Evolutionary conservation across 2,888 invertebrate species (phyloP).

Genomic region (Vanessa cardui): DNA sequence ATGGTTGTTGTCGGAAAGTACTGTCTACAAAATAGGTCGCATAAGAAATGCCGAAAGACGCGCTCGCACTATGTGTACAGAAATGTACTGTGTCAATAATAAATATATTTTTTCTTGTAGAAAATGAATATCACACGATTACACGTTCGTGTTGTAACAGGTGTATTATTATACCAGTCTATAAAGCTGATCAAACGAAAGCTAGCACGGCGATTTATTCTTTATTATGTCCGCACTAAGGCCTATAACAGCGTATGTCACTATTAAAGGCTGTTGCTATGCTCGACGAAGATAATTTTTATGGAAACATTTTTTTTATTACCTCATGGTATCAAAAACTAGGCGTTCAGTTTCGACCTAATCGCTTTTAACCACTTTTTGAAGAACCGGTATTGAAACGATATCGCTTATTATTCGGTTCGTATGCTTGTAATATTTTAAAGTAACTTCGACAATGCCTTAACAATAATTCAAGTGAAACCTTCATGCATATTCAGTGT

Average conservation of each 20-base stretch:
- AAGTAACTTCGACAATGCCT: conserved; percentile 30
- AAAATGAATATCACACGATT: conserved; percentile 19
- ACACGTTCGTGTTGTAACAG: conserved; percentile 37
- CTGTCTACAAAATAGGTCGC: neutral
- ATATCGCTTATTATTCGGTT: conserved; percentile 8
- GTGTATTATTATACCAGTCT: conserved; percentile 32
- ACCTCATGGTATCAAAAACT: neutral
- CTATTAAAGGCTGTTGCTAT: conserved; percentile 12
- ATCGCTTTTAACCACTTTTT: neutral
- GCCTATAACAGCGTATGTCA: neutral
- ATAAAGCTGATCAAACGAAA: conserved; percentile 45
- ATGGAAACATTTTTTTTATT: neutral
- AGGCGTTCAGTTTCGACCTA: neutral
- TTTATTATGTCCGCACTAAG: neutral
- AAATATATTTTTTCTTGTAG: conserved; percentile 8
- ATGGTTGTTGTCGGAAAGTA: too few relatives aligned
- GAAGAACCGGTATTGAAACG: neutral
- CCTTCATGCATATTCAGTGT: conserved; percentile 40
- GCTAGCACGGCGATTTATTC: neutral
- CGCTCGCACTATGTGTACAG: neutral
- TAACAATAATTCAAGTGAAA: conserved; percentile 36
- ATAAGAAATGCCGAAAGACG: neutral
- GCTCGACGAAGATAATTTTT: neutral
- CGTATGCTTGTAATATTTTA: conserved; percentile 31
- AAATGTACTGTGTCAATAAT: conserved; percentile 4